phyloP scores from a whole-genome alignment of 2,797 vertebrate species.

The Cyclopterus lumpus region DNA sequence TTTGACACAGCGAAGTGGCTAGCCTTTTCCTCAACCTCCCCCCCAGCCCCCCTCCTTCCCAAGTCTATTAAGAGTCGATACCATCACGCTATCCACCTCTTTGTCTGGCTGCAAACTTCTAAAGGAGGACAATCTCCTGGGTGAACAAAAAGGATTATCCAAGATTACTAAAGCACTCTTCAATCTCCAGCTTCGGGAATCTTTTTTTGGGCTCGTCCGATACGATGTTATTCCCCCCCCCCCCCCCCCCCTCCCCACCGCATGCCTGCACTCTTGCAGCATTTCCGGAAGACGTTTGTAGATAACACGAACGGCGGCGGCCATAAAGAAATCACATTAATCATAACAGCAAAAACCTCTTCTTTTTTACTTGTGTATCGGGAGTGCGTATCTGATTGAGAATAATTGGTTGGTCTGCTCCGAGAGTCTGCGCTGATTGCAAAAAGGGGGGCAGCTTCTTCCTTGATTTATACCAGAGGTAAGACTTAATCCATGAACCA shows the following conservation, averaged over 20 bases:
- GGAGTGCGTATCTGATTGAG: constrained; percentile 13
- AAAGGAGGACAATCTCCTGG: constrained; percentile 81
- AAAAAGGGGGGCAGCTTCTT: constrained; percentile 34
- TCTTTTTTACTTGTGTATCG: neutral
- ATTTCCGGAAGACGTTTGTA: constrained; percentile 3
- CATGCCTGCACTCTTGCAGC: constrained; percentile 36
- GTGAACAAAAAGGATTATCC: constrained; percentile 83
- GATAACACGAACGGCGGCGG: constrained; percentile 28
- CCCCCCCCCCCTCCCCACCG: too few relatives aligned
- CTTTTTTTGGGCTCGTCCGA: constrained; percentile 56
- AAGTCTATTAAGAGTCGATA: constrained; percentile 81
- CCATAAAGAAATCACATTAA: constrained; percentile 13
- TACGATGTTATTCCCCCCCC: constrained; percentile 55
- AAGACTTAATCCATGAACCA: constrained; percentile 64
- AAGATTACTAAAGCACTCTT: constrained; percentile 80
- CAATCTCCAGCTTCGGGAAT: constrained; percentile 70
- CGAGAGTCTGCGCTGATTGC: constrained; percentile 38
- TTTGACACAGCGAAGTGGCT: constrained; percentile 78
- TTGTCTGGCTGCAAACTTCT: constrained; percentile 82
- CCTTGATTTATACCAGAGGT: constrained; percentile 53
- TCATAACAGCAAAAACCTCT: neutral
- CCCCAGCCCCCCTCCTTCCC: too few relatives aligned
- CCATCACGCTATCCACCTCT: constrained; percentile 79
- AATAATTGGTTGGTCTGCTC: constrained; percentile 16
- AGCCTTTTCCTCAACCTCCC: constrained; percentile 80